These are phyloP conservation scores for Cassiopea andromeda DNA, from an alignment of 30 jellyfish, hydroid and myxozoan species.

Conservation along the genomic window DNA sequence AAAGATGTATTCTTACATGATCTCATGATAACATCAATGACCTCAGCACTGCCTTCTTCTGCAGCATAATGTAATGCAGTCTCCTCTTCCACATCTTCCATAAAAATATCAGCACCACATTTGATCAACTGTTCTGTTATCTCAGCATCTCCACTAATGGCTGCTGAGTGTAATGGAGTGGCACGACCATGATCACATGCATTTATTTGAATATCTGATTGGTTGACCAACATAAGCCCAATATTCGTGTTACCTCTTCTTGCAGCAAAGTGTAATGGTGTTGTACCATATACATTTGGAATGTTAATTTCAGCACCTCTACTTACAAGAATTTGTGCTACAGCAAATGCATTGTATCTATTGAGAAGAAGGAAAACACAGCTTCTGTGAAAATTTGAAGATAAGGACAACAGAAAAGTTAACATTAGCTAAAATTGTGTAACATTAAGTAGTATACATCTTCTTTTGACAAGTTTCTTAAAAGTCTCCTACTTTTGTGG, in stretches of 20 bases:
- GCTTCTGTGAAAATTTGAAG: background rate
- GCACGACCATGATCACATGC: conserved; percentile 64
- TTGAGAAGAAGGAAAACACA: background rate
- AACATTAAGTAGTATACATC: no score
- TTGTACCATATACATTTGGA: conserved; percentile 71
- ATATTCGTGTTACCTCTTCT: conserved; percentile 85
- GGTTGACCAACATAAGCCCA: conserved; percentile 66
- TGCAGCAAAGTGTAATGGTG: conserved; percentile 89
- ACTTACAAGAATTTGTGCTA: conserved; percentile 69
- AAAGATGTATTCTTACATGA: conserved; percentile 53
- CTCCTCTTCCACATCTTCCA: conserved; percentile 82
- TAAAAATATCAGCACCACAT: conserved; percentile 80
- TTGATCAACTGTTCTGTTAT: conserved; percentile 60
- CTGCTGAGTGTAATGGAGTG: conserved; percentile 90
- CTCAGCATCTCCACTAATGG: conserved; percentile 84
- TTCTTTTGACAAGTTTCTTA: no score
- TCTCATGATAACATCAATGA: conserved; percentile 49
- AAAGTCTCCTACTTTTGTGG: no score
- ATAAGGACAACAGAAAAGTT: no score
- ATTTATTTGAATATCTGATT: conserved; percentile 50
- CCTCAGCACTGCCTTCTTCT: conserved; percentile 69
- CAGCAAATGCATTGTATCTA: conserved; percentile 77
- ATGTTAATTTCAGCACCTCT: conserved; percentile 71
- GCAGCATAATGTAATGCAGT: conserved; percentile 91
- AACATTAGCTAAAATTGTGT: no score